Conservation (phyloP, 2,113 vertebrate species). For the Rhinogobius similis region DNA sequence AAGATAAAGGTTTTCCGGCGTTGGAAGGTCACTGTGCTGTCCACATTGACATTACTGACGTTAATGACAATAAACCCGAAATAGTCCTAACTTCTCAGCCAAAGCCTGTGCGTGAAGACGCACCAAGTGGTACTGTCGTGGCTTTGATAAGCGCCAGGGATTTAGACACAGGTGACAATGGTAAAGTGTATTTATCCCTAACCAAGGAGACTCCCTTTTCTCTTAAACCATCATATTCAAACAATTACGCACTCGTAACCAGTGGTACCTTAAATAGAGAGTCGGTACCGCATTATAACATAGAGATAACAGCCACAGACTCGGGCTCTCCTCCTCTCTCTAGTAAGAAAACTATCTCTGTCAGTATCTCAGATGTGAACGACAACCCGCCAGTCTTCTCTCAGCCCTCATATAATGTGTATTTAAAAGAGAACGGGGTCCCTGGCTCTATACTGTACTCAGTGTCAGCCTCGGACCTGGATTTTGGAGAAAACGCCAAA, state of each 20-base stretch:
- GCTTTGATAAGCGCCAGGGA: conserved; percentile 69
- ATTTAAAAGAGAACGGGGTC: conserved; percentile 83
- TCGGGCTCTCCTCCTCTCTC: conserved; percentile 80
- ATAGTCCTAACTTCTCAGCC: conserved; percentile 78
- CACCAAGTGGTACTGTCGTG: conserved; percentile 66
- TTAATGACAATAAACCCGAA: conserved; percentile 82
- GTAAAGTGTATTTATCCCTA: conserved; percentile 72
- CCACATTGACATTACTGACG: conserved; percentile 78
- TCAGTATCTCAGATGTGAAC: conserved; percentile 87
- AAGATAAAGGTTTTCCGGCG: conserved; percentile 81
- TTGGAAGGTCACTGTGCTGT: conserved; percentile 79
- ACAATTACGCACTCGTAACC: conserved; percentile 89
- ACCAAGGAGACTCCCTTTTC: conserved; percentile 79
- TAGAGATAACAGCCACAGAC: conserved; percentile 82
- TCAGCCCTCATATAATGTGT: conserved; percentile 82
- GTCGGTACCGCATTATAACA: conserved; percentile 66
- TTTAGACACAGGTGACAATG: conserved; percentile 67
- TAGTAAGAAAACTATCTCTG: conserved; percentile 72
- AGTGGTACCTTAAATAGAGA: conserved; percentile 81
- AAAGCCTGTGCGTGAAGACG: conserved; percentile 66
- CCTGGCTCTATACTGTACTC: conserved; percentile 82
- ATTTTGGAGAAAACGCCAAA: conserved; percentile 78
- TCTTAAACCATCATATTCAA: conserved; percentile 81
- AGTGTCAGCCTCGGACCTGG: conserved; percentile 82
- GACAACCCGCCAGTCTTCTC: conserved; percentile 83